Percentiles rank a stretch among this genome's conserved stretches.
Evolutionary conservation across 2,113 vertebrate genomes (phyloP).

Genomic region (Maccullochella peelii): DNA sequence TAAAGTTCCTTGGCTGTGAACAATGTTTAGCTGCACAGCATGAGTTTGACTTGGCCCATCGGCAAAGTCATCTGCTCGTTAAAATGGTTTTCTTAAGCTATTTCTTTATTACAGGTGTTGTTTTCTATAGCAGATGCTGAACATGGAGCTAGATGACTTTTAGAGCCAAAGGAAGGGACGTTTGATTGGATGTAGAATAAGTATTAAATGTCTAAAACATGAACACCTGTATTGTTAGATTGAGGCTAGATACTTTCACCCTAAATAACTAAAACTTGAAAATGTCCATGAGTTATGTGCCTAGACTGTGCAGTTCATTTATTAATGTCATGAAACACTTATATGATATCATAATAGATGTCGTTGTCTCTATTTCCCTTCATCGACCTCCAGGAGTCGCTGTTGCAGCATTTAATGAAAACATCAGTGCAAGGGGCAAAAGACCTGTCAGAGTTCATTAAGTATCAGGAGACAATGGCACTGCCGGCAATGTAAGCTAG

Average conservation of each 20-base stretch:
- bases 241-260: neutral
- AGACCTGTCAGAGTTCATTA: constrained; percentile 72
- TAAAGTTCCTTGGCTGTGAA: neutral
- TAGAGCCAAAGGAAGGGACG: neutral
- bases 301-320: neutral
- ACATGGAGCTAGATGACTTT: neutral
- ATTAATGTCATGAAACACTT: neutral
- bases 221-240: neutral
- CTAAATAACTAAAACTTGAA: neutral
- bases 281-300: no score
- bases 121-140: constrained; percentile 1
- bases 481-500: constrained; percentile 57
- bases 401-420: constrained; percentile 56
- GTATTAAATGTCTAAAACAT: neutral
- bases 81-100: neutral
- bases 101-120: neutral
- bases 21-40: no score
- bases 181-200: neutral
- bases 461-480: constrained; percentile 65
- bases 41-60: neutral
- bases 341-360: neutral
- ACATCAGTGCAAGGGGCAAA: constrained; percentile 19
- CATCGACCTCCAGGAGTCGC: constrained; percentile 54
- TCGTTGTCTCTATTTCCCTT: neutral
- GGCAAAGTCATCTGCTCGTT: neutral